Base-by-base conservation (phyloP, 2,888 invertebrate species). In the Hybos culiciformis region DNA sequence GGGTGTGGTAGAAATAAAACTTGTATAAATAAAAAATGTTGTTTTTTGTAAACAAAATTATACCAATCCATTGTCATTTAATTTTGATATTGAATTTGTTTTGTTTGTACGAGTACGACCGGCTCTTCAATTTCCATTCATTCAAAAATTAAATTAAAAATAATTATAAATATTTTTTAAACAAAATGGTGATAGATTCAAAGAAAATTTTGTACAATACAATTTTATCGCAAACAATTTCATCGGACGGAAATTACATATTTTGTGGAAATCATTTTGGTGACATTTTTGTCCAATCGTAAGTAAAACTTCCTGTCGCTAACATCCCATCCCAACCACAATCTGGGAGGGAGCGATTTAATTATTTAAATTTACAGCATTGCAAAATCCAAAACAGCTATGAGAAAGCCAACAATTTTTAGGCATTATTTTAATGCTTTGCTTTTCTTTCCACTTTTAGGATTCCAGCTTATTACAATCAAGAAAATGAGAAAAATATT, bases 221-320 rank as follows among this genome's bases (percentile, higher is more conserved):
- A 29, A 75, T 91, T 37, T 70, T 86, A 48, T 77, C 81, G 21
- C 88, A 91, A 67, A 71, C 80, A 2, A 81, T 86, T 63, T 88
- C 91, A 1, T 80, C 83, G 1, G 86, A 86, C 59, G 85, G 88
- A 6, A 80, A 82, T 59, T 87, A 77, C 66, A 72, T 92, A 41
- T 71, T 83, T 44, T 81, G 83, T 50, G 87, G 86, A 15, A 88
- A 85, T 65, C 81, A 83, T 54, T 88, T 83, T 61, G 90, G 92
- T 5, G 78, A 82, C 58, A 73, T 92, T 42, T 83, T 84, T 23
- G 70, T 88, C 41, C 57, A 60, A 19, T 56, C 53, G 62, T 63
- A 39, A 44, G 51, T 45, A 3, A 14, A 4, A 17, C 26, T n/a
- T n/a, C 8, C 20, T 11, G 33, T 39, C 11, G 3, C 8, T 8